Evolutionary conservation across 2,113 vertebrate genomes (phyloP).

Genomic region (Bubalus kerabau): DNA sequence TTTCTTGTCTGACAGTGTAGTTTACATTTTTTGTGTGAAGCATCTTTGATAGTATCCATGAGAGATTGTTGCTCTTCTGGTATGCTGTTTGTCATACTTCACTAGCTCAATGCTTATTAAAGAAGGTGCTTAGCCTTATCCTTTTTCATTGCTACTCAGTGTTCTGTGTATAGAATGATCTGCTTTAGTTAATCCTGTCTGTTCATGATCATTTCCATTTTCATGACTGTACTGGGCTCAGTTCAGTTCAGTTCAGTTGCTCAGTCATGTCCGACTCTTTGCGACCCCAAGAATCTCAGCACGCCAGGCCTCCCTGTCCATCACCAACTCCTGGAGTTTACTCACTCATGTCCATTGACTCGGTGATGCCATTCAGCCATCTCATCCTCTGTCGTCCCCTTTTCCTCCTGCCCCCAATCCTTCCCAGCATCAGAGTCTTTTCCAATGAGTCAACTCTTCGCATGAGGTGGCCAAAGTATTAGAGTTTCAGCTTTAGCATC

Average conservation of each 20-base stretch:
- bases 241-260: background rate
- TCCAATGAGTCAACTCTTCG: no score
- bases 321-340: background rate
- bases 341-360: background rate
- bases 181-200: background rate
- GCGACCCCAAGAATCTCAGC: background rate
- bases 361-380: no score
- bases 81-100: background rate
- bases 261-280: background rate
- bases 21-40: background rate
- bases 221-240: background rate
- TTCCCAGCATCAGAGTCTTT: no score
- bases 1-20: background rate
- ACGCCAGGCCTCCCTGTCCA: background rate
- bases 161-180: background rate
- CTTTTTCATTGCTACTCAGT: background rate
- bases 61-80: background rate
- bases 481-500: no score
- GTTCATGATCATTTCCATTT: background rate
- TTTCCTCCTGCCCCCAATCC: no score
- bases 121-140: background rate
- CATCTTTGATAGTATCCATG: background rate
- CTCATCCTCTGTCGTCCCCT: no score
- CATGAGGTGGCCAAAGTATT: no score
- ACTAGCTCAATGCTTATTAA: background rate